Evolutionary conservation across 1,140 invertebrate genomes (phyloP).

Genomic region (Papilio polytes): DNA sequence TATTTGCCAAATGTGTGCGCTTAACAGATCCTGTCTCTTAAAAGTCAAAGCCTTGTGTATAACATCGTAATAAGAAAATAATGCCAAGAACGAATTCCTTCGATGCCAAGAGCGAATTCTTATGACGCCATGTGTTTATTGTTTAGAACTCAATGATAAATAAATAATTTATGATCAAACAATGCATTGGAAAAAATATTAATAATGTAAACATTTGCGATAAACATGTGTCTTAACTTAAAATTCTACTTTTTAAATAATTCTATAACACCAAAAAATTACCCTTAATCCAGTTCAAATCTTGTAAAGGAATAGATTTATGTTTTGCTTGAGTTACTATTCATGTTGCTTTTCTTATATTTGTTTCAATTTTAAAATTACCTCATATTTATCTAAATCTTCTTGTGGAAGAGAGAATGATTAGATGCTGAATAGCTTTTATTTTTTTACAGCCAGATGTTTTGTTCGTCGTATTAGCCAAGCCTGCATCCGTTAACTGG

Average conservation of each 20-base stretch:
- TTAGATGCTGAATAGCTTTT: too few species aligned
- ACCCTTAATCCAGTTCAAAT: too few species aligned
- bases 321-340: too few species aligned
- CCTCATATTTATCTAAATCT: too few species aligned
- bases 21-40: neutral
- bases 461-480: too few species aligned
- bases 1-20: neutral
- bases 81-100: slow-evolving; percentile 16
- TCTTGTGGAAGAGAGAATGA: too few species aligned
- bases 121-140: slow-evolving; percentile 17
- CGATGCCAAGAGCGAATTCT: slow-evolving; percentile 18
- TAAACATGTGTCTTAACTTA: neutral
- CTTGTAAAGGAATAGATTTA: too few species aligned
- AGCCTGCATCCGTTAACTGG: too few species aligned
- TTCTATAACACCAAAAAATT: neutral
- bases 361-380: neutral
- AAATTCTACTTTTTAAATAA: neutral
- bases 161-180: slow-evolving; percentile 19
- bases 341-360: neutral
- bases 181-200: slow-evolving; percentile 18
- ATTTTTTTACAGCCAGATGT: too few species aligned
- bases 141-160: slow-evolving; percentile 21
- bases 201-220: neutral
- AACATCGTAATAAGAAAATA: slow-evolving; percentile 3
- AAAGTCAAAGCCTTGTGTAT: neutral